Base-by-base conservation (phyloP, 2,797 vertebrate species). In the Cyprinella venusta region DNA sequence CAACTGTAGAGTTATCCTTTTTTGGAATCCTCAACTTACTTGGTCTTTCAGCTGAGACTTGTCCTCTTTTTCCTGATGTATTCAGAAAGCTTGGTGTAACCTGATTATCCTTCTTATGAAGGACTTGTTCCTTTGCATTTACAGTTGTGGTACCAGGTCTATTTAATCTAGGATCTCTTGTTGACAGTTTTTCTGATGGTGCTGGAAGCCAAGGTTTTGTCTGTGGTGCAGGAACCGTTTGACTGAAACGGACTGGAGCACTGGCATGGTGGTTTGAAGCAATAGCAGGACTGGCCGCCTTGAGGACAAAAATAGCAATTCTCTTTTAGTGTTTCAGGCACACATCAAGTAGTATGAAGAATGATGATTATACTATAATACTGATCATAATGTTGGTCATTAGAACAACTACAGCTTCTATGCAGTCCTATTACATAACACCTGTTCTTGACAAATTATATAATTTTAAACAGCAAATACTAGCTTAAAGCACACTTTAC, bases 131-230 rank as follows among this genome's bases (percentile, higher is more conserved):
- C 94, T 97, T 98, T 89, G 90, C 65, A 79, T 93, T 96, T 70
- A 94, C 85, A 45, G 92, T 88, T 82, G 94, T 86, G 0, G 94
- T 90, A 54, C 92, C 89, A 4, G 80, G 67, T 67, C 97, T 95
- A 90, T 97, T 97, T 82, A 99, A 94, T 50, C 98, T 96, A 59
- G 98, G 98, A 92, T 99, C 98, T 89, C 97, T 94, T 70, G 94
- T 96, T 45, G 95, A 87, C 8, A 92, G 89, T 90, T 97, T 98
- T 61, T 98, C 98, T 5, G 94, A 82, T 76, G 92, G 93, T 56
- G 78, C n/a, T n/a, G 68, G 36, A 81, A 13, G 88, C 82, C 92
- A 92, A 79, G 92, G 92, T 91, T 94, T 96, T 80, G 94, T 93
- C 7, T 91, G 82, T 64, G 91, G 92, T 75, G 90, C 74, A 82